Evolutionary conservation across 2,888 invertebrate genomes (phyloP).

Genomic region (Eupithecia vulgata): DNA sequence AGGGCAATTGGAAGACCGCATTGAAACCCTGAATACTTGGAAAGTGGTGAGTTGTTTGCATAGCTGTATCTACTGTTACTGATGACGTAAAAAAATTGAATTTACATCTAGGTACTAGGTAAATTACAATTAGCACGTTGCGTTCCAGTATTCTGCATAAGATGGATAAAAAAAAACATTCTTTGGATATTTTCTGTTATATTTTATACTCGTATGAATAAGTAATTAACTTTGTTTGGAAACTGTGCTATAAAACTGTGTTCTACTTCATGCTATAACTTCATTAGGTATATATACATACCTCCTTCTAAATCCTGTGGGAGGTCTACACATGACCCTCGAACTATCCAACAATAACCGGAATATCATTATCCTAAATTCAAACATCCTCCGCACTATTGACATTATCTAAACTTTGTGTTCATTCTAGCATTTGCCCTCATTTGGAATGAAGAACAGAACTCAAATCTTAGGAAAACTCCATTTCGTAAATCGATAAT

Average conservation of each 20-base stretch:
- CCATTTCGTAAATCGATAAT: background rate
- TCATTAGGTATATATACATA: background rate
- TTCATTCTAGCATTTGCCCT: slow-evolving; percentile 50
- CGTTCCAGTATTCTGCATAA: background rate
- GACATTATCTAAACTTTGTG: slow-evolving; percentile 50
- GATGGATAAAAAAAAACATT: background rate
- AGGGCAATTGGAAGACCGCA: slow-evolving; percentile 43
- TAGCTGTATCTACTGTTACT: background rate
- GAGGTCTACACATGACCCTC: slow-evolving; percentile 18
- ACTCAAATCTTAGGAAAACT: background rate
- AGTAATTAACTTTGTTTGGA: background rate
- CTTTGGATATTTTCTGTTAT: background rate
- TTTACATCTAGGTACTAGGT: background rate
- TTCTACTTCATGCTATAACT: background rate
- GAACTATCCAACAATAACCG: slow-evolving; percentile 30
- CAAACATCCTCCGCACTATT: slow-evolving; percentile 39
- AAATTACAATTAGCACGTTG: background rate
- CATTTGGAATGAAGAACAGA: background rate
- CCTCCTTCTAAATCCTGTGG: slow-evolving; percentile 14
- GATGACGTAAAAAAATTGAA: no score
- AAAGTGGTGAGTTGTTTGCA: slow-evolving; percentile 16
- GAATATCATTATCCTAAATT: slow-evolving; percentile 33
- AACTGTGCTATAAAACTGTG: background rate
- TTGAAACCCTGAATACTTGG: slow-evolving; percentile 31
- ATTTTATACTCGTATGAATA: background rate